phyloP scores from a whole-genome alignment of 1,140 invertebrate species.

The Tetramorium parvispinum region DNA sequence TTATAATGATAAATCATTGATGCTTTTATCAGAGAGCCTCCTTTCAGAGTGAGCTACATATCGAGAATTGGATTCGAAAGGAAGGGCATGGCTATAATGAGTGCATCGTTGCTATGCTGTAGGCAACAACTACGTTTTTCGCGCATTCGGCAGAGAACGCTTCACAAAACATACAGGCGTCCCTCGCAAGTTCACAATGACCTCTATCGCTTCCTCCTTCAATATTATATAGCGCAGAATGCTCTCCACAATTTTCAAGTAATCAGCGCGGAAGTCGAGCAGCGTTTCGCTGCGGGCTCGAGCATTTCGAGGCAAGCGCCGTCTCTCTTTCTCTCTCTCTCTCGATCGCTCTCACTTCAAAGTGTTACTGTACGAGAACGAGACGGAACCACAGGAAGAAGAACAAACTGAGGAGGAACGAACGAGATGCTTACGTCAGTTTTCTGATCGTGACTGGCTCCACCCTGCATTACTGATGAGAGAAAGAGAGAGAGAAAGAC shows the following conservation, averaged over 20 bases:
- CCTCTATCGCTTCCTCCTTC: slow-evolving; percentile 38
- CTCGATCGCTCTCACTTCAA: slow-evolving; percentile 25
- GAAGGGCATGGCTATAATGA: slow-evolving; percentile 22
- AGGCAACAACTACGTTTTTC: slow-evolving; percentile 41
- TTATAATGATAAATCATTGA: slow-evolving; percentile 40
- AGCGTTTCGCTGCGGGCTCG: slow-evolving; percentile 32
- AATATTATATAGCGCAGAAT: slow-evolving; percentile 61
- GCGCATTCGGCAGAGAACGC: slow-evolving; percentile 25
- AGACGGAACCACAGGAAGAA: slow-evolving; percentile 25
- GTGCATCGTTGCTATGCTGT: slow-evolving; percentile 7
- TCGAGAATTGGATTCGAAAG: slow-evolving; percentile 21
- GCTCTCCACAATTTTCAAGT: slow-evolving; percentile 64
- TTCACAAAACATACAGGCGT: slow-evolving; percentile 38
- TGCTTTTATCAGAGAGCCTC: slow-evolving; percentile 25
- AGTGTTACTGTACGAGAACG: slow-evolving; percentile 40
- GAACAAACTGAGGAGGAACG: slow-evolving; percentile 67
- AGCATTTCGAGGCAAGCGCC: slow-evolving; percentile 25
- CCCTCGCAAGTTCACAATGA: slow-evolving; percentile 45
- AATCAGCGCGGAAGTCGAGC: slow-evolving; percentile 67
- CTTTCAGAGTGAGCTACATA: background rate
- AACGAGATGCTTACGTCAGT: slow-evolving; percentile 84
- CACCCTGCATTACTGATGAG: slow-evolving; percentile 80
- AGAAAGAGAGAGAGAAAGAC: slow-evolving; percentile 57
- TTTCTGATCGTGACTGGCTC: slow-evolving; percentile 83
- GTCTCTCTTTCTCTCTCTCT: background rate